phyloP scores from a whole-genome alignment of 2,888 invertebrate genomes.

The Meiosimyza platycephala region DNA sequence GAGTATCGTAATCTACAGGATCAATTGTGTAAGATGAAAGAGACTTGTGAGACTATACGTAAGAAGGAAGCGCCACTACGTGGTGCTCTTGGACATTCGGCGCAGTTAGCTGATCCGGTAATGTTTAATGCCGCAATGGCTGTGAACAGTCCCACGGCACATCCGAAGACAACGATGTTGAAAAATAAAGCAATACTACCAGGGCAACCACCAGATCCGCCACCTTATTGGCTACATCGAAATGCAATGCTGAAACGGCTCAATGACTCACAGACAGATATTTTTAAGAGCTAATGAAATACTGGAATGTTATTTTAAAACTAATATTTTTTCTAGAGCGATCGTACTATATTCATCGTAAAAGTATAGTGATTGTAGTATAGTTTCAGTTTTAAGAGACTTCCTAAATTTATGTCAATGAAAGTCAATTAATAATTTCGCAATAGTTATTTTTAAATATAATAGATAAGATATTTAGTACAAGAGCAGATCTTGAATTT shows the following conservation, averaged over 20 bases:
- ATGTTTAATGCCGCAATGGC: conserved; percentile 64
- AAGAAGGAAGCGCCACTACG: conserved; percentile 66
- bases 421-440: no score
- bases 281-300: conserved; percentile 70
- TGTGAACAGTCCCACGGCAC: conserved; percentile 51
- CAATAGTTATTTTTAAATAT: no score
- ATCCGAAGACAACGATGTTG: conserved; percentile 70
- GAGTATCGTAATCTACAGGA: conserved; percentile 82
- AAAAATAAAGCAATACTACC: conserved; percentile 70
- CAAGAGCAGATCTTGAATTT: no score
- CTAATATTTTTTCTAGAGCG: no score
- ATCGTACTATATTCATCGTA: no score
- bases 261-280: conserved; percentile 67
- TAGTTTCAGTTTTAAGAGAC: no score
- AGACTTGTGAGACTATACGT: conserved; percentile 77
- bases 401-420: no score
- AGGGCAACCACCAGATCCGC: conserved; percentile 66
- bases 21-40: conserved; percentile 83
- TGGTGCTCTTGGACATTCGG: conserved; percentile 58
- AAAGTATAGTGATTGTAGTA: no score
- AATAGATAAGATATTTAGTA: no score
- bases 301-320: conserved; percentile 28
- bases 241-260: conserved; percentile 67
- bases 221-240: conserved; percentile 68
- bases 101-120: conserved; percentile 67